A percentile compares a stretch with the other conserved stretches of the same genome.
phyloP scores from a whole-genome alignment of 1,140 invertebrate species.

The Dufourea novaeangliae region DNA sequence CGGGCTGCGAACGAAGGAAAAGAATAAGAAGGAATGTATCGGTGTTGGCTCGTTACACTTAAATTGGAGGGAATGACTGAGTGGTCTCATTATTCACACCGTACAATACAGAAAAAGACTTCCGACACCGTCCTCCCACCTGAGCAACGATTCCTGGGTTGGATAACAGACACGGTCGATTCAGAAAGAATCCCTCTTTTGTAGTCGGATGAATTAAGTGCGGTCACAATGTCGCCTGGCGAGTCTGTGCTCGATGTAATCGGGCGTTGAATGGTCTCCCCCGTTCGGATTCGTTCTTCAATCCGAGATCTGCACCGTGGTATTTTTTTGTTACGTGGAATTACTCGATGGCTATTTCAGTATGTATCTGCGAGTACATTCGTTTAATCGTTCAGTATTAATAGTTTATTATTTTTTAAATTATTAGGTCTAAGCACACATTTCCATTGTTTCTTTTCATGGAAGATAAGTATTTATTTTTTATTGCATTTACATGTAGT shows the following conservation, averaged over 20 bases:
- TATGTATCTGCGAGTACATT: too few relatives aligned
- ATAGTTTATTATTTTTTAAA: too few relatives aligned
- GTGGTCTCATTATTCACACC: slow-evolving; percentile 80
- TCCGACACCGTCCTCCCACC: slow-evolving; percentile 52
- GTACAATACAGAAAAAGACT: slow-evolving; percentile 79
- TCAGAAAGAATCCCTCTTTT: slow-evolving; percentile 38
- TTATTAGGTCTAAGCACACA: too few relatives aligned
- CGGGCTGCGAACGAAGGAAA: slow-evolving; percentile 61
- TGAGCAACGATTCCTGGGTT: slow-evolving; percentile 56
- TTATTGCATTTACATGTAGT: too few relatives aligned
- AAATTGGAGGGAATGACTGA: slow-evolving; percentile 82
- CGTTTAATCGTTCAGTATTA: too few relatives aligned
- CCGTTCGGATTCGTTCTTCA: neutral
- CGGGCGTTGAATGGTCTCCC: slow-evolving; percentile 47
- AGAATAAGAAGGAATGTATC: slow-evolving; percentile 82
- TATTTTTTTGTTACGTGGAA: neutral
- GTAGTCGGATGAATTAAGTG: slow-evolving; percentile 58
- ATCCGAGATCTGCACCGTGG: neutral
- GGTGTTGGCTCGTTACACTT: slow-evolving; percentile 82
- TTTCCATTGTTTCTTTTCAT: too few relatives aligned
- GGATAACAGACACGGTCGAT: slow-evolving; percentile 59
- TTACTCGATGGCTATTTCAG: neutral
- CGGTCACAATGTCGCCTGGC: slow-evolving; percentile 22
- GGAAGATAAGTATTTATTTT: too few relatives aligned
- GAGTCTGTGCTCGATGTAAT: slow-evolving; percentile 45